Conservation (phyloP, 2,113 vertebrate species). For the Epinephelus lanceolatus region DNA sequence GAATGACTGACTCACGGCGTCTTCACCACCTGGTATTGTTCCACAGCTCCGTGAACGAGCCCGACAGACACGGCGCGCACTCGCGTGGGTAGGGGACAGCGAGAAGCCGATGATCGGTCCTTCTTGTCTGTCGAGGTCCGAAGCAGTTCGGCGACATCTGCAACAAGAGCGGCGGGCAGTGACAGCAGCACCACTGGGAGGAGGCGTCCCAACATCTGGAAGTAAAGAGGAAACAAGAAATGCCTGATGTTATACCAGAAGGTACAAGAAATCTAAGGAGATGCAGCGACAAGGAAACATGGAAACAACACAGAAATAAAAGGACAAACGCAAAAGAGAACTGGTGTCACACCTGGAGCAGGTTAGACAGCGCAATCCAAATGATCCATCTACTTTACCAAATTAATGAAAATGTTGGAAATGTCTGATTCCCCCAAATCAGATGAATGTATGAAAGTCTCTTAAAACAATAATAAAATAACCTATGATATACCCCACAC, state of each 20-base stretch:
- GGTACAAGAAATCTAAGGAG: no score
- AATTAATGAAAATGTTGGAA: no score
- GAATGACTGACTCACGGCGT: constrained; percentile 6
- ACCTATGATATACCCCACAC: no score
- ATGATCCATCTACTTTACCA: no score
- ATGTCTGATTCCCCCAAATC: no score
- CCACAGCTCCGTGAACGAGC: constrained; percentile 79
- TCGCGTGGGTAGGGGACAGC: constrained; percentile 76
- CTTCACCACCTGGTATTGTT: constrained; percentile 70
- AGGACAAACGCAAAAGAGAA: no score
- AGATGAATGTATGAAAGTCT: no score
- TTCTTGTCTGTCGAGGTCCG: constrained; percentile 27
- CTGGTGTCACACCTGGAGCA: no score
- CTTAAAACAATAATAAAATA: no score
- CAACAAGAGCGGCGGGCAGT: accelerated
- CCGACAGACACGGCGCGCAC: constrained; percentile 66
- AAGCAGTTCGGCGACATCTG: accelerated
- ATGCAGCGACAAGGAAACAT: background rate
- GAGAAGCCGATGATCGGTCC: constrained; percentile 5
- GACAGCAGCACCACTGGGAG: background rate
- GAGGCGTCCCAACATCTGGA: constrained; percentile 3
- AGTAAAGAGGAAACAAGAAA: background rate
- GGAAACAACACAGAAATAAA: no score
- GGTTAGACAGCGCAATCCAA: no score
- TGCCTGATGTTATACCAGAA: no score